Evolutionary conservation across 1,140 invertebrate genomes (phyloP).

Genomic region (Calycopis cecrops): DNA sequence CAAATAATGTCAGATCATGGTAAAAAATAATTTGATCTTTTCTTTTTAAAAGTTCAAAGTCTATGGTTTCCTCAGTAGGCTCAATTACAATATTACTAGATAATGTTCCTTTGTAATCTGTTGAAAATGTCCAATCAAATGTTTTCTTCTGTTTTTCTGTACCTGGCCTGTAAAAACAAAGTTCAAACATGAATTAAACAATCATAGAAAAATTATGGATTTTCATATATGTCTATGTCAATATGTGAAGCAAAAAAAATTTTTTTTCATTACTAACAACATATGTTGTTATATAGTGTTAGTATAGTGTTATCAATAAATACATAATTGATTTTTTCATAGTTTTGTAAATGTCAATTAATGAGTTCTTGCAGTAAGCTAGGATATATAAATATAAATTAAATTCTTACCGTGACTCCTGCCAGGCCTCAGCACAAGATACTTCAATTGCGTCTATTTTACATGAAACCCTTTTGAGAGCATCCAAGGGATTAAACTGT

Average conservation of each 20-base stretch:
- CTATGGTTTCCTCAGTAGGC: conserved; percentile 85
- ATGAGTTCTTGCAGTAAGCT: no score
- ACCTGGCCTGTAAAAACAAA: conserved; percentile 60
- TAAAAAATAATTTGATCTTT: conserved; percentile 97
- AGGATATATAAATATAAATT: no score
- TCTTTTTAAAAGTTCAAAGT: conserved; percentile 92
- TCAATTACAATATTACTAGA: conserved; percentile 77
- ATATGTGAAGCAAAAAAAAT: no score
- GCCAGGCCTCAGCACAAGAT: conserved; percentile 92
- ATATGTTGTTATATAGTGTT: no score
- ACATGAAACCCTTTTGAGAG: conserved; percentile 87
- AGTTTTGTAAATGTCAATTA: no score
- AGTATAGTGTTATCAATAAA: no score
- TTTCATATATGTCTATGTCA: no score
- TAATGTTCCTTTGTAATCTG: conserved; percentile 91
- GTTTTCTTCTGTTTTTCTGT: conserved; percentile 88
- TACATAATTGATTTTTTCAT: no score
- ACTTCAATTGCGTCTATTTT: conserved; percentile 88
- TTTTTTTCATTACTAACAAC: no score
- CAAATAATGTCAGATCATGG: conserved; percentile 94
- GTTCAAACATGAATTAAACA: not conserved
- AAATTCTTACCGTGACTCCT: conserved; percentile 88
- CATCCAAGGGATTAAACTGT: conserved; percentile 94
- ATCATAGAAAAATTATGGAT: no score
- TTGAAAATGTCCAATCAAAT: conserved; percentile 99